Percentiles rank a stretch among this genome's conserved stretches.
Evolutionary conservation across 2,797 vertebrate genomes (phyloP).

Genomic region (Cheirogaleus major): DNA sequence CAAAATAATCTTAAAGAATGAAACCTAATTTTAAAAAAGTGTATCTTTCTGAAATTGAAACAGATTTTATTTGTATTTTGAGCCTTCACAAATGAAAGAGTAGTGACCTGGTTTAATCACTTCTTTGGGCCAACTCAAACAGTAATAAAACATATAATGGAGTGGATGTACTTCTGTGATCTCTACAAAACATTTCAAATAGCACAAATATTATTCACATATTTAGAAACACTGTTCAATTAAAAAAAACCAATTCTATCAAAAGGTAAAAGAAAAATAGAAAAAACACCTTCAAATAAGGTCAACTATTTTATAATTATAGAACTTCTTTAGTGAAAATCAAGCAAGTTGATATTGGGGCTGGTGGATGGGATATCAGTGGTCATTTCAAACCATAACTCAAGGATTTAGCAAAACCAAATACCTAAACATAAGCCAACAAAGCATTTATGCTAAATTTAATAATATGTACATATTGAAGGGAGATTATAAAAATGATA

Average conservation of each 20-base stretch:
- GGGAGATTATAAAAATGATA: not conserved
- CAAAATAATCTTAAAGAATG: too few species aligned
- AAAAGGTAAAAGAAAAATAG: not conserved
- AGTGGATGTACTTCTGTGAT: accelerated
- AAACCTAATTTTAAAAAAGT: not conserved
- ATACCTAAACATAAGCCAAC: not conserved
- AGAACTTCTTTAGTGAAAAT: not conserved
- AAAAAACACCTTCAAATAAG: not conserved
- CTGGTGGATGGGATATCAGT: not conserved
- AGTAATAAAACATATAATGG: not conserved
- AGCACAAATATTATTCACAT: not conserved
- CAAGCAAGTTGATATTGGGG: not conserved
- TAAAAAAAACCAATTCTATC: not conserved
- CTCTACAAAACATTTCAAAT: not conserved
- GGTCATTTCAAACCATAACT: not conserved
- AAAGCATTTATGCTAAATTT: not conserved
- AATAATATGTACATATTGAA: not conserved
- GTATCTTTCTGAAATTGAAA: not conserved
- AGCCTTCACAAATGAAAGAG: not conserved
- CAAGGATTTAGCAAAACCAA: not conserved
- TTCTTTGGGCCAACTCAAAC: not conserved
- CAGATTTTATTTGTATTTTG: not conserved
- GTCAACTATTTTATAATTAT: not conserved
- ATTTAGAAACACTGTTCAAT: not conserved
- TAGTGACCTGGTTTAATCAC: not conserved